phyloP scores from a whole-genome alignment of 2,113 vertebrate species.

The Laterallus jamaicensis region DNA sequence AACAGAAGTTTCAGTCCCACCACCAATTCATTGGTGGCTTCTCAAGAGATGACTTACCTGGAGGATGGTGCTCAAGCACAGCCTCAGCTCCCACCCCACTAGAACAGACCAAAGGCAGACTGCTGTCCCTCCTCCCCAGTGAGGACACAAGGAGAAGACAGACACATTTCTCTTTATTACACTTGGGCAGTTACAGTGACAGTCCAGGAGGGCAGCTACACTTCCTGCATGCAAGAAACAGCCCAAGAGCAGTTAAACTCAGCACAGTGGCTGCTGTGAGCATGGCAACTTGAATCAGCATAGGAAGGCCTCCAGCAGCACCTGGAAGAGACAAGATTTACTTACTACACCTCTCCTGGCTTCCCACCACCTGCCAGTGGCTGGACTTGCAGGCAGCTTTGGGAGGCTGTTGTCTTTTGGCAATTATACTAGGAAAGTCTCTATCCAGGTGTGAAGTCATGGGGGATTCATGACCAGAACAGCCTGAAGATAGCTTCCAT shows the following conservation, averaged over 20 bases:
- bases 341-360: background rate
- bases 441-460: background rate
- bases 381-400: background rate
- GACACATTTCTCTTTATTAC: background rate
- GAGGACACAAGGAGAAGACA: background rate
- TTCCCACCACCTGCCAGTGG: background rate
- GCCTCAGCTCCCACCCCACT: rapidly evolving
- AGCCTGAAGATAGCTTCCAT: background rate
- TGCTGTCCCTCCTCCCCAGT: background rate
- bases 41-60: background rate
- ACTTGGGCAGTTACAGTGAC: background rate
- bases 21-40: background rate
- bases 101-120: background rate
- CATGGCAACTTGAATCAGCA: background rate
- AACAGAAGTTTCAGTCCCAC: background rate
- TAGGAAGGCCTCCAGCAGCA: background rate
- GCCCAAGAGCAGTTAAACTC: background rate
- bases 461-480: too few relatives aligned
- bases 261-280: background rate
- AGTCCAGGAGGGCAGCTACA: background rate
- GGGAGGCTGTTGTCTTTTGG: background rate
- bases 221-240: background rate
- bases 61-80: rapidly evolving
- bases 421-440: background rate
- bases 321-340: background rate